Evolutionary conservation across 2,888 invertebrate species (phyloP), one percentile per base, ranked within the genome.

Genomic region (Apomyelois bistriatella): DNA sequence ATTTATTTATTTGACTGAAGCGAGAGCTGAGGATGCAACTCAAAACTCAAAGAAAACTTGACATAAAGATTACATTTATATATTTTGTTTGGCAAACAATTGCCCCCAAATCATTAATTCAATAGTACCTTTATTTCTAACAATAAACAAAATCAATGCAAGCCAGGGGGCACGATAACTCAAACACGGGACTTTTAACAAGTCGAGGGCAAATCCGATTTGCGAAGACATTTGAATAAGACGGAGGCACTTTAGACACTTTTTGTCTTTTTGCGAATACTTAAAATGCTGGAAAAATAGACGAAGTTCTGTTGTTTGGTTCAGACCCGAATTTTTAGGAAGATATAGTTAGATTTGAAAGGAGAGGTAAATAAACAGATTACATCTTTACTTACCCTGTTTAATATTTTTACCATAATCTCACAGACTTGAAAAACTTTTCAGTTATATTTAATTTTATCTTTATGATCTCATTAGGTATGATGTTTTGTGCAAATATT

Each of bases 131-230:
- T 51, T 42, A 41, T 69, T 60, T 55, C 32, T 30, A 65, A 72
- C 74, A 73, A 73, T 69, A 73, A 71, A 74, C 70, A 69, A 63
- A 62, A 61, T 54, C 59, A 60, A 68, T 66, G 70, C 69, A 73
- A 74, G 71, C 69, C 59, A 56, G 65, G 66, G 36, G 72, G 59
- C 65, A 54, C 56, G 5, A 7, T 62, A 82, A 81, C 74, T 82
- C 79, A 80, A 79, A 82, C 78, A 82, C 81, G 72, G 72, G 81
- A 64, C 74, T 75, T 32, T 82, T 87, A 87, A 85, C 87, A 87
- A 88, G 82, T 79, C 74, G 75, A 68, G 61, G 69, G 76, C 65
- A 81, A 87, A 89, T 87, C 89, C 72, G 89, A 88, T 89, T 88
- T 85, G 76, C 66, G 61, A 63, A 69, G 59, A 68, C 72, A 88